These are phyloP conservation scores for Proteles cristata DNA, from an alignment of 2,113 vertebrate genomes.

Conservation along the genomic window DNA sequence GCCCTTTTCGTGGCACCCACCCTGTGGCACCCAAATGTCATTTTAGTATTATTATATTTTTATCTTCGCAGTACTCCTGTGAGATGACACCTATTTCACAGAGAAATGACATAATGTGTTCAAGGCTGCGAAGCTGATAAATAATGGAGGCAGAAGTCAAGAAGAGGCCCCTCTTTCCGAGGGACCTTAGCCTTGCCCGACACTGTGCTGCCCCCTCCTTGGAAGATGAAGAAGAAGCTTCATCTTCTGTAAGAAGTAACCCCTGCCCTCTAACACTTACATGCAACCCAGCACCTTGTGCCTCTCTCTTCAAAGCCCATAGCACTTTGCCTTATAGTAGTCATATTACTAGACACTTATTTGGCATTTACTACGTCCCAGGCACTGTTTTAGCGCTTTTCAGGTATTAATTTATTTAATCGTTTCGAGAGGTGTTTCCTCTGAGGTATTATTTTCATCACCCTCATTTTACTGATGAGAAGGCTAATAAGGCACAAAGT, in stretches of 20 bases:
- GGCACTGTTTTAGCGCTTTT: background rate
- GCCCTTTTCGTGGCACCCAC: background rate
- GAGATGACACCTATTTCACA: background rate
- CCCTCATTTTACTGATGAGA: background rate
- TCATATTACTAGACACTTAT: background rate
- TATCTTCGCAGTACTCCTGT: background rate
- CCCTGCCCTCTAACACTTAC: background rate
- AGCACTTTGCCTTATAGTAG: background rate
- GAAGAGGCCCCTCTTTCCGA: background rate
- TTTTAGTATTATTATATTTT: background rate
- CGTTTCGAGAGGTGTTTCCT: background rate
- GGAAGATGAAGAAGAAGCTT: background rate
- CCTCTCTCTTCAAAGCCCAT: background rate
- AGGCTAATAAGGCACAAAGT: background rate
- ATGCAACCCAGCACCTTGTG: background rate
- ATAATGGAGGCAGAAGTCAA: background rate
- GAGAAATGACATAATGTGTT: background rate
- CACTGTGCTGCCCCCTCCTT: background rate
- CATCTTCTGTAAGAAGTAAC: background rate
- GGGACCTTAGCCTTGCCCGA: background rate
- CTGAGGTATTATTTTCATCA: background rate
- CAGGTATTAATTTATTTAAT: conserved; percentile 7
- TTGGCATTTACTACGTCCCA: background rate
- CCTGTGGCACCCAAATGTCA: background rate
- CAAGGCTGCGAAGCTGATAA: background rate